These are phyloP conservation scores for Aurelia aurita complex sp. Pacific DNA, from an alignment of 30 jellyfish, hydroid and myxozoan genomes.

Conservation along the genomic window DNA sequence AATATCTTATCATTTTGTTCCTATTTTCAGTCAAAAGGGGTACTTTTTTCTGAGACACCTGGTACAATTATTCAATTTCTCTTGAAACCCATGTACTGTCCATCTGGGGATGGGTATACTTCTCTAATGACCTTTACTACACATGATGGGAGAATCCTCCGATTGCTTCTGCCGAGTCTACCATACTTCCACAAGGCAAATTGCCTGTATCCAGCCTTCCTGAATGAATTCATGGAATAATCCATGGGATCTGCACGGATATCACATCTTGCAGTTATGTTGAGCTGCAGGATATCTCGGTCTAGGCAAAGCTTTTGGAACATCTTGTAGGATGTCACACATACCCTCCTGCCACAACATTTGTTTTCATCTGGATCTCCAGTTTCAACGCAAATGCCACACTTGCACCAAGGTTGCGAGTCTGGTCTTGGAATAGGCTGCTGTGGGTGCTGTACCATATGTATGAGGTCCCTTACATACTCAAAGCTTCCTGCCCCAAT, in stretches of 20 bases:
- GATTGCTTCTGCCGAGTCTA: slow-evolving; percentile 18
- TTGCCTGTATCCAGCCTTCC: slow-evolving; percentile 44
- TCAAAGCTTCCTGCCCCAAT: too few species aligned
- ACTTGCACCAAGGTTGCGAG: neutral
- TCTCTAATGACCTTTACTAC: slow-evolving; percentile 20
- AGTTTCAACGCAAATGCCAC: slow-evolving; percentile 23
- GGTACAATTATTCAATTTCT: neutral
- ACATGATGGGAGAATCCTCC: slow-evolving; percentile 44
- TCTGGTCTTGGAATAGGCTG: neutral
- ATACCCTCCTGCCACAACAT: slow-evolving; percentile 26
- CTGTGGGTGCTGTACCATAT: neutral
- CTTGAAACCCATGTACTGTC: slow-evolving; percentile 40
- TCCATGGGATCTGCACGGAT: slow-evolving; percentile 27
- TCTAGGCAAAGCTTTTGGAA: slow-evolving; percentile 7
- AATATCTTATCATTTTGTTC: too few species aligned
- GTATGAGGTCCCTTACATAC: slow-evolving; percentile 10
- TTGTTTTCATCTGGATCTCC: slow-evolving; percentile 16
- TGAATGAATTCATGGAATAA: slow-evolving; percentile 5
- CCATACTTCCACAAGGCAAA: slow-evolving; percentile 51
- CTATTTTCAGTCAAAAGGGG: too few species aligned
- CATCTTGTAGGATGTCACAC: slow-evolving; percentile 12
- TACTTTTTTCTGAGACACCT: neutral
- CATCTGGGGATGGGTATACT: slow-evolving; percentile 26
- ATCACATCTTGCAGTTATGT: slow-evolving; percentile 17
- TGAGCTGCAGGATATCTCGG: slow-evolving; percentile 17